A percentile compares a stretch with the other conserved stretches of the same genome.
Evolutionary conservation across 2,113 vertebrate species (phyloP).

Genomic region (Atlantisia rogersi): DNA sequence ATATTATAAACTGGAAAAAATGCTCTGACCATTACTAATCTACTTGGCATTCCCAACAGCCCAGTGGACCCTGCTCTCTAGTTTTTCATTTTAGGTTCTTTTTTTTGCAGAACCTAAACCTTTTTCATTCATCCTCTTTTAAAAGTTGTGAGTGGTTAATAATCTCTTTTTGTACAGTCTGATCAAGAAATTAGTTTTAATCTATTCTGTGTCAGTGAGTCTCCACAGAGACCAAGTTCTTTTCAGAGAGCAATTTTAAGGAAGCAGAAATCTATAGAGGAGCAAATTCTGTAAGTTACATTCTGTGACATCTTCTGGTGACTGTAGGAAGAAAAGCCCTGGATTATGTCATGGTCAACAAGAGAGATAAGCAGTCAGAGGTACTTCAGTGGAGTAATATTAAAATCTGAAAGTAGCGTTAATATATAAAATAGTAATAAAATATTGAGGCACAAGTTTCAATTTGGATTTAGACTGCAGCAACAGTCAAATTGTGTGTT

Average conservation of each 20-base stretch:
- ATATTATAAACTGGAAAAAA: not conserved
- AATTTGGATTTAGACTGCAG: not conserved
- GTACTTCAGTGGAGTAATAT: not conserved
- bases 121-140: not conserved
- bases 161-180: not conserved
- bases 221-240: not conserved
- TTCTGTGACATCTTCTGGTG: not conserved
- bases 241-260: not conserved
- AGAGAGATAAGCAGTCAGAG: not conserved
- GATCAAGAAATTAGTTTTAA: not conserved
- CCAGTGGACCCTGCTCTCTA: not conserved
- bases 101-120: not conserved
- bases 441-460: not conserved
- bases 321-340: not conserved
- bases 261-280: not conserved
- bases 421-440: not conserved
- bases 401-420: not conserved
- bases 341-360: accelerated
- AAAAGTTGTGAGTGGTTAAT: not conserved
- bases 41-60: not conserved
- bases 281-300: not conserved
- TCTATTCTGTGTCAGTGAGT: not conserved
- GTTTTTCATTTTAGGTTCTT: not conserved
- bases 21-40: accelerated
- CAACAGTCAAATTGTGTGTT: not conserved